Evolutionary conservation across 1,140 invertebrate genomes (phyloP), one percentile per base, ranked within the genome.

Genomic region (Diachasma alloeum): DNA sequence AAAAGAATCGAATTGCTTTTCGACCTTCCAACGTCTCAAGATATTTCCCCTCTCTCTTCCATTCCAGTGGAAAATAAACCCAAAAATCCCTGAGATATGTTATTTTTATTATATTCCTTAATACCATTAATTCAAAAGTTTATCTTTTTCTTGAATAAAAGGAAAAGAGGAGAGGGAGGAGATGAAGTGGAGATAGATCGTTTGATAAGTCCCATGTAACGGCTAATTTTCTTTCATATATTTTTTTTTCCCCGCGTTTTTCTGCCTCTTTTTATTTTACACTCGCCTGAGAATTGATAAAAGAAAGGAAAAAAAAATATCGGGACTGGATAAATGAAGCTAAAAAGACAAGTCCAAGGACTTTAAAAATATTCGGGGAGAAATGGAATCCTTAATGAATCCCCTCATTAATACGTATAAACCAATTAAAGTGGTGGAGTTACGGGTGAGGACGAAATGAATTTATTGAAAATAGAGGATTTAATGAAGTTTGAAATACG

Each of bases 1-100:
- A 72, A 72, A 72, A 72, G 70, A 72, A 72, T 72, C 42, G 46
- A 72, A 72, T 72, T 72, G 44, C 70, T 59, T 36, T 17, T 72
- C 44, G 70, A 53, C 70, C 70, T 72, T 72, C 70, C 70, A 72
- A 37, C 42, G 22, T 44, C 19, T 10, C 46, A 26, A 24, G 4
- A 53, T 46, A 72, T 13, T 13, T 6, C 10, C 24, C 26, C 24
- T 36, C 63, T 31, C 59, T 31, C 24, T 13, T 66, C 59, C 59
- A 59, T 59, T 31, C 31, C 31, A 31, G 31, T 31, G 53, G 44
- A 59, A 59, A 59, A 59, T 22, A 59, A 59, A 17, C 5, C 53
- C 2, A 46, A 59, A 59, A 59, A 59, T 17, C 53, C 53, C 53
- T 31, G 31, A 31, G 6, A 31, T 31, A 31, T 31, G 31, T 31